Conservation (phyloP, 2,888 invertebrate genomes). For the Megastigmus dorsalis region DNA sequence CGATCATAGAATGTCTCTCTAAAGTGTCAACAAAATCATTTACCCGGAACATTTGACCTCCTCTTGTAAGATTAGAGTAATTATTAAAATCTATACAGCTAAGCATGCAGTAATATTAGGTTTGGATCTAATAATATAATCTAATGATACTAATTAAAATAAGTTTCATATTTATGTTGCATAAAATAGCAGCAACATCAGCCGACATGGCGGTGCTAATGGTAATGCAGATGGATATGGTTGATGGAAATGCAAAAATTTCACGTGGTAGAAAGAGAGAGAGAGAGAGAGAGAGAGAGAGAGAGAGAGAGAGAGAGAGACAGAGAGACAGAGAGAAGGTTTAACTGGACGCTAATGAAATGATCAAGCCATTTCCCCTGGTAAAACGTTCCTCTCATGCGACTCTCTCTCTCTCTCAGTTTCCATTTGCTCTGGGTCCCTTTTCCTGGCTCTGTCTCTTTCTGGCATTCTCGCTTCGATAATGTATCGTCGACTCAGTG, state of each 20-base stretch:
- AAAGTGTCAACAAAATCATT: no score
- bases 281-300: slow-evolving; percentile 15
- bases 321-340: slow-evolving; percentile 43
- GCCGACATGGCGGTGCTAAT: background rate
- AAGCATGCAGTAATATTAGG: no score
- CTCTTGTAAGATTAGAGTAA: no score
- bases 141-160: no score
- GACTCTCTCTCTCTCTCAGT: background rate
- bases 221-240: slow-evolving; percentile 31
- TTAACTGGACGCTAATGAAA: slow-evolving; percentile 56
- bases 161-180: background rate
- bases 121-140: no score
- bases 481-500: no score
- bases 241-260: slow-evolving; percentile 55
- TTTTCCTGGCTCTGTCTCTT: background rate
- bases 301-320: background rate
- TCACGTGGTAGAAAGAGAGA: background rate
- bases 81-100: no score
- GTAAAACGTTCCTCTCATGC: slow-evolving; percentile 41
- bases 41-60: no score
- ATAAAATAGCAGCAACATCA: no score
- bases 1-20: no score
- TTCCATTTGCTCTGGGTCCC: background rate
- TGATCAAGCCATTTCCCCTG: slow-evolving; percentile 57
- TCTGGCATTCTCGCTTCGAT: background rate